Evolutionary conservation across 2,888 invertebrate genomes (phyloP), one percentile per base, ranked within the genome.

Genomic region (Dolichopus griseipennis): DNA sequence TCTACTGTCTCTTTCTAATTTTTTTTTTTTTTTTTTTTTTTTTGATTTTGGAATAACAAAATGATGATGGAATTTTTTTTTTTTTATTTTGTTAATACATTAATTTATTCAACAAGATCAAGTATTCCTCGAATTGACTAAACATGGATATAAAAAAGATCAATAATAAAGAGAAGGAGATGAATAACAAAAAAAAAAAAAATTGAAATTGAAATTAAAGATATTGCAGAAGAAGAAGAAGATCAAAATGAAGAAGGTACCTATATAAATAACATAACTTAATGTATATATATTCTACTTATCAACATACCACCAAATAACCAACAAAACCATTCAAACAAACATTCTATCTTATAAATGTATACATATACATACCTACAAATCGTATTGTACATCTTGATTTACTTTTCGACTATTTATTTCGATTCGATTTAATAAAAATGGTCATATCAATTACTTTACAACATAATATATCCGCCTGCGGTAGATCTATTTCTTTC

Each of bases 21-120:
- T 27, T 27, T 27, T n/a, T n/a, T n/a, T n/a, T n/a, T n/a, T n/a
- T n/a, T n/a, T n/a, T n/a, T n/a, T n/a, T n/a, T n/a, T 27, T 27
- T 27, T 27, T 27, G 27, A 27, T 27, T 52, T 12, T n/a, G 52
- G 15, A 52, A 52, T 52, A 52, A 12, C 1, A 52, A 52, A 52
- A 52, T 52, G 52, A 52, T 52, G 15, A 52, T 52, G 52, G 52
- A 2, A 18, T 52, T 52, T 52, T 52, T 15, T 52, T 18, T 52
- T 52, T 6, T 52, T 52, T 37, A 5, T 52, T 52, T 52, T 52
- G 52, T 18, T 52, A 2, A 52, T 18, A 52, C 6, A 52, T 52
- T 52, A 52, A 52, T 52, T 52, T 52, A 52, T 52, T 52, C 52
- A 52, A 52, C 52, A 52, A 52, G 52, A 52, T 52, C 52, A 52